Base-by-base conservation (phyloP, 2,797 vertebrate genomes). In the Dendrocincla fuliginosa region DNA sequence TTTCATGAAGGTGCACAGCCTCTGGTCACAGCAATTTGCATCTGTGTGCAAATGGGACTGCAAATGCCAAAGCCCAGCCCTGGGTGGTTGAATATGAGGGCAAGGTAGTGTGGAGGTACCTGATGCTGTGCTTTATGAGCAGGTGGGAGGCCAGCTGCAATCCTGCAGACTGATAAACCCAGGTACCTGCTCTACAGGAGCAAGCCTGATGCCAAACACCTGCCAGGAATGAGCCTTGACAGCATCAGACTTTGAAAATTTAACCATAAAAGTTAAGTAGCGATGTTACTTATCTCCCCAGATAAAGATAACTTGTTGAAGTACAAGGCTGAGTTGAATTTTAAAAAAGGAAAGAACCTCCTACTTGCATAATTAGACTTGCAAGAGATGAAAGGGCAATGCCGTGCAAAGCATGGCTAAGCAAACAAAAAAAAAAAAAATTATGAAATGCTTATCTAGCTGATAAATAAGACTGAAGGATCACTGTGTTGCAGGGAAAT, bases 291-390 rank as follows among this genome's bases (percentile, higher is more conserved):
- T 11, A 0, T 80, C 32, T 85, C 79, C 63, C 44, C n/a, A 64
- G 44, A 19, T 80, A 60, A 76, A 79, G 55, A 32, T 46, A 65
- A 47, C 0, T 0, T 83, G 47, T 41, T 13, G 8, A 87, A 87
- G 84, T 67, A 42, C 37, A 32, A 49, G 20, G 52, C 60, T 83
- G 87, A 89, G 35, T n/a, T 80, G 52, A 77, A 86, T 85, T 89
- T 57, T 14, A 2, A 27, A 59, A 42, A 39, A 18, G 3, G 5
- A n/a, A 64, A 74, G 50, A 57, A 5, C 0, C 4, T 87, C 32
- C 41, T 87, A 44, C 52, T 85, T 79, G 41, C 30, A 14, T 73
- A 47, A 80, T 77, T 77, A 74, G 68, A 44, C 37, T 74, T 77
- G 44, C 11, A 83, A 63, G 68, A 46, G 55, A 69, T 74, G 32